These are phyloP conservation scores for Ceraclea dissimilis DNA, from an alignment of 2,888 invertebrate species.

Conservation along the genomic window DNA sequence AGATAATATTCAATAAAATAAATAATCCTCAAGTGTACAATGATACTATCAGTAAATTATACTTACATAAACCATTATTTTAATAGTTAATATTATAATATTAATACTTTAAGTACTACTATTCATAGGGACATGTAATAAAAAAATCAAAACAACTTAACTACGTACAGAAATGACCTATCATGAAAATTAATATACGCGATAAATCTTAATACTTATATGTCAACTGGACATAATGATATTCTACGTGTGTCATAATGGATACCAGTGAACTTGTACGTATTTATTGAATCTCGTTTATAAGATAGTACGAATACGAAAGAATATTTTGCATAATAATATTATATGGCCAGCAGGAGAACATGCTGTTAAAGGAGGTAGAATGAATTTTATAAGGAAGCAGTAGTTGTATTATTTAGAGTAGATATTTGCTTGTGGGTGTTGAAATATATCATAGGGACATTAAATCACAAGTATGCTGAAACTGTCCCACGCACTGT, in stretches of 20 bases:
- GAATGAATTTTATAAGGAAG: not conserved
- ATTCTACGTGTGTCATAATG: not conserved
- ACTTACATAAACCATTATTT: not conserved
- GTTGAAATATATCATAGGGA: not conserved
- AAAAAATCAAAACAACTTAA: not conserved
- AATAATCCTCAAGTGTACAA: not conserved
- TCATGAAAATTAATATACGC: not conserved
- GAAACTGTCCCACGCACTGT: not conserved
- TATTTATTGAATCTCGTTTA: not conserved
- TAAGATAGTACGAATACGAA: not conserved
- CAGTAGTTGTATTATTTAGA: not conserved
- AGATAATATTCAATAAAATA: not conserved
- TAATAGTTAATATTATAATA: not conserved
- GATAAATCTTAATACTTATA: not conserved
- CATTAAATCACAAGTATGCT: not conserved
- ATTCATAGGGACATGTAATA: not conserved
- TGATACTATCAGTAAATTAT: not conserved
- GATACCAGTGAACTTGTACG: not conserved
- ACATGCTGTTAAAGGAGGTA: not conserved
- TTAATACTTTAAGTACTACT: too few relatives aligned
- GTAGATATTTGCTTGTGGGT: not conserved
- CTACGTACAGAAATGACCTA: not conserved
- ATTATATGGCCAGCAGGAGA: not conserved
- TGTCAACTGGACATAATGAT: not conserved
- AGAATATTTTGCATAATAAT: not conserved